Evolutionary conservation across 2,888 invertebrate genomes (phyloP).

Genomic region (Drosophila dives): DNA sequence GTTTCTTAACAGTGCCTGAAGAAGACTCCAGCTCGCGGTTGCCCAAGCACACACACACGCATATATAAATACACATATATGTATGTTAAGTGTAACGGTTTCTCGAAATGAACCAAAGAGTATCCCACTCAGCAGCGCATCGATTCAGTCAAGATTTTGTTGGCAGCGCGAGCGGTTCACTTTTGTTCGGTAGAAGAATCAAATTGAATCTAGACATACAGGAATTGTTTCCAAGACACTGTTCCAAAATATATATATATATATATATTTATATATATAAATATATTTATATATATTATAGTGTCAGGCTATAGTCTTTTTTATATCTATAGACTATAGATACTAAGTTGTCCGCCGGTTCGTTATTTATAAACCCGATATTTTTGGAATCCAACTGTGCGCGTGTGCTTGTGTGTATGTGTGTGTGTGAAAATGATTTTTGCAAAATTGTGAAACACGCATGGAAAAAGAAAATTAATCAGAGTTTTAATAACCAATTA

Average conservation of each 20-base stretch:
- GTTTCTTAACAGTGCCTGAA: constrained; percentile 18
- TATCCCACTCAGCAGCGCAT: constrained; percentile 68
- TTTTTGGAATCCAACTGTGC: constrained; percentile 73
- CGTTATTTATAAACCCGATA: constrained; percentile 82
- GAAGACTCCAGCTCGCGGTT: constrained; percentile 30
- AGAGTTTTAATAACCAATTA: constrained; percentile 12
- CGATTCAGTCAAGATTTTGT: constrained; percentile 68
- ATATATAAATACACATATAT: background rate
- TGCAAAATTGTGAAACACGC: constrained; percentile 61
- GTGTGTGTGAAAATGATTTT: constrained; percentile 61
- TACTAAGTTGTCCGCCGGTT: constrained; percentile 38
- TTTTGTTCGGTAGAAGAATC: constrained; percentile 29
- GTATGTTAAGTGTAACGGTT: constrained; percentile 41
- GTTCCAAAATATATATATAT: constrained; percentile 46
- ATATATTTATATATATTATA: constrained; percentile 6
- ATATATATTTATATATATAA: constrained; percentile 9
- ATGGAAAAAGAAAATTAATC: constrained; percentile 7
- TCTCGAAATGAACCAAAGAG: constrained; percentile 67
- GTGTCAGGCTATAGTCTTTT: constrained; percentile 2
- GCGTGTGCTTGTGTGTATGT: constrained; percentile 30
- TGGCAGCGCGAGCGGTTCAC: constrained; percentile 69
- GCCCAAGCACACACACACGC: constrained; percentile 8
- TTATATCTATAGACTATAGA: constrained; percentile 31
- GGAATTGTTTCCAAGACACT: constrained; percentile 52
- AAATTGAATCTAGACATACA: constrained; percentile 9